phyloP scores from a whole-genome alignment of 2,888 invertebrate species.

The Peribatodes rhomboidaria region DNA sequence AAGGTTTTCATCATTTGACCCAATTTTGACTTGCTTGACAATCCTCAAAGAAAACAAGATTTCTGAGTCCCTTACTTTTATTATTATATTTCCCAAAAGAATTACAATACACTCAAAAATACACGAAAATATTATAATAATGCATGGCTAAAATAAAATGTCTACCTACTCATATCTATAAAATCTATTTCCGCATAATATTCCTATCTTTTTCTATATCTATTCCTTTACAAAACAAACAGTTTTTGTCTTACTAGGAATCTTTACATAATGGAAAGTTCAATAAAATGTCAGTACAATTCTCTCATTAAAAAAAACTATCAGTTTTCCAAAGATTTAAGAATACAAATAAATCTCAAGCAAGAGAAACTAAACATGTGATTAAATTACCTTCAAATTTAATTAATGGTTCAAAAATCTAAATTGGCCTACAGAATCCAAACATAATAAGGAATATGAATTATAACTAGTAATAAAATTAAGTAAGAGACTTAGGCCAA shows the following conservation, averaged over 20 bases:
- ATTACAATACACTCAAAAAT: neutral
- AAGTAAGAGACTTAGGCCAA: no score
- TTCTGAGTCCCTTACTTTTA: slow-evolving; percentile 21
- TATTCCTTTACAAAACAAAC: neutral
- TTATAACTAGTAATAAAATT: no score
- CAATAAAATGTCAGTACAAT: neutral
- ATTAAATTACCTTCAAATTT: no score
- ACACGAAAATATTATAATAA: neutral
- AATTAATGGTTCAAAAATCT: no score
- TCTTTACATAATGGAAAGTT: neutral
- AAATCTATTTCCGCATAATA: neutral
- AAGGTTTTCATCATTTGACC: no score
- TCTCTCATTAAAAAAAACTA: neutral
- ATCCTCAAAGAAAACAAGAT: slow-evolving; percentile 15
- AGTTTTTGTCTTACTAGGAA: neutral
- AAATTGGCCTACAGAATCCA: no score
- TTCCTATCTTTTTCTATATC: neutral
- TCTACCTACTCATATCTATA: neutral
- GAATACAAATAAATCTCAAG: neutral
- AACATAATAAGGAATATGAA: neutral
- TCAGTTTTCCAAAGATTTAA: neutral
- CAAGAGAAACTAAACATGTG: neutral
- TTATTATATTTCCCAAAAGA: slow-evolving; percentile 1
- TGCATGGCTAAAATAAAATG: neutral
- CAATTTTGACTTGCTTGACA: no score